A percentile compares a stretch with the other conserved stretches of the same genome.
These are phyloP conservation scores for Typhlomys cinereus DNA, from an alignment of 2,113 vertebrate genomes.

Conservation along the genomic window DNA sequence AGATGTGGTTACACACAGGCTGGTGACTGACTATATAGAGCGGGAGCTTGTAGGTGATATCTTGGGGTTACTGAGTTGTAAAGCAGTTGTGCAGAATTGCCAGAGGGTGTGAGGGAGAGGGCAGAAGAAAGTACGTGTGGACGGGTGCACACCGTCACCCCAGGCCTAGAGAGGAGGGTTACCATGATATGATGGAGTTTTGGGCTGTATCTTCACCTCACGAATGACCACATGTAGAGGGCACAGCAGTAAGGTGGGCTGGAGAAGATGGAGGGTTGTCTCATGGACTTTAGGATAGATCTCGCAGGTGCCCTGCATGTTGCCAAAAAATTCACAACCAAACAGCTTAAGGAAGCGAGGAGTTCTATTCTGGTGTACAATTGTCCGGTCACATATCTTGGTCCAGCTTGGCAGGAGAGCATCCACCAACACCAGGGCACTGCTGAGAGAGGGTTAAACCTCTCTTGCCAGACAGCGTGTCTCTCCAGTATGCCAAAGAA, in stretches of 20 bases:
- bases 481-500: no score
- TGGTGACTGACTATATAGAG: background rate
- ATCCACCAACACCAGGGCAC: no score
- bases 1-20: background rate
- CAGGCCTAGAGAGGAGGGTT: background rate
- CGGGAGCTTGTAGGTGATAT: background rate
- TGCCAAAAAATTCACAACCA: no score
- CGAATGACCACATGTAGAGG: background rate
- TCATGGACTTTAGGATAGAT: background rate
- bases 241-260: background rate
- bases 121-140: background rate
- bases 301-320: no score
- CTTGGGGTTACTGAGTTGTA: background rate
- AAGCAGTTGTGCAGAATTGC: background rate
- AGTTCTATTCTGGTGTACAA: no score
- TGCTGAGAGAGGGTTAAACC: no score
- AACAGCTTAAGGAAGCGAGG: no score
- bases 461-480: no score
- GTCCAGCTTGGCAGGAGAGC: no score
- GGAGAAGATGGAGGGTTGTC: background rate
- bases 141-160: background rate
- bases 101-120: background rate
- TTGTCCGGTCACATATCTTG: no score
- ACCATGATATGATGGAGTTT: rapidly evolving
- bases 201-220: no score